Evolutionary conservation across 2,113 vertebrate genomes (phyloP), one percentile per base, ranked within the genome.

Genomic region (Percopsis transmontana): DNA sequence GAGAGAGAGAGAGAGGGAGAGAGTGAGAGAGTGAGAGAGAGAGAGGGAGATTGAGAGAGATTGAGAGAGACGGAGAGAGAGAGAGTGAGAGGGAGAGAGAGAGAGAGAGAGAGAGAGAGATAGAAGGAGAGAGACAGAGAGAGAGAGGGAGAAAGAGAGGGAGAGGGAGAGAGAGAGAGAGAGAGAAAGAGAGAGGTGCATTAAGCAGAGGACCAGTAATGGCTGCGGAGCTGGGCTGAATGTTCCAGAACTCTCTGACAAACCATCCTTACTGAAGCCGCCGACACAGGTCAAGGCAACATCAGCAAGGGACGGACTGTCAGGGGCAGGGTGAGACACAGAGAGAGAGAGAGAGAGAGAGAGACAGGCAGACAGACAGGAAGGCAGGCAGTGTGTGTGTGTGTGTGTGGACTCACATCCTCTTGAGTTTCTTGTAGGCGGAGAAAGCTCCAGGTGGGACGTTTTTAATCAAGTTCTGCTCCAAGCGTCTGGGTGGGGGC

Each of bases 371-470:
- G 19, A 52, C 8, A 24, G 20, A 55, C 8, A 13, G 20, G 24
- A 5, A 55, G 52, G 13, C 14, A 55, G 52, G 24, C 9, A 55
- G 55, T 27, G 54, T 39, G 63, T 21, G 12, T 16, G 20, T 40
- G 47, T 18, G 9, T 16, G 59, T 13, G 15, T 16, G 41, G 64
- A 94, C 97, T 99, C 90, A 99, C 97, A 99, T 96, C 85, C 97
- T 94, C 85, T 99, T 98, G 62, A 99, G 94, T 74, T 99, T 99
- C 93, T 98, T 99, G 87, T 99, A 98, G 38, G 94, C 89, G 24
- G 92, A 91, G 87, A 99, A 99, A 70, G 96, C 96, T 91, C 95
- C 97, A 6, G 96, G 89, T 2, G 95, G 93, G 83, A 99, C 93
- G 75, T 84, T 88, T 88, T 94, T 99, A 91, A 99, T 98, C 90